These are phyloP conservation scores for Orius insidiosus DNA, from an alignment of 1,140 invertebrate genomes.

Conservation along the genomic window DNA sequence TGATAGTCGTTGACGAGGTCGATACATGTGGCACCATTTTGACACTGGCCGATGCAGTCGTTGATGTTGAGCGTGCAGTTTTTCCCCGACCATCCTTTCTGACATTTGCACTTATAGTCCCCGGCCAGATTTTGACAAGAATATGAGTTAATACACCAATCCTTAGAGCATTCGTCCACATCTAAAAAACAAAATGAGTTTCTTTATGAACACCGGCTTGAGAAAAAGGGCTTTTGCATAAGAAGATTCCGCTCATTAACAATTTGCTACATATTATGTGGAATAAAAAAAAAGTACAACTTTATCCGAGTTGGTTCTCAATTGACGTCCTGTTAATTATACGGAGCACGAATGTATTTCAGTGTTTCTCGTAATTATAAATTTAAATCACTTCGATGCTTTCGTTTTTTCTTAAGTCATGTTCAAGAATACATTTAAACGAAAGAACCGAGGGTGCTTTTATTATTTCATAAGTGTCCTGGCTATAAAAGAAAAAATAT, in stretches of 20 bases:
- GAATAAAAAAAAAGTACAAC: no score
- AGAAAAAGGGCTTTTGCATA: not conserved
- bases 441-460: no score
- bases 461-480: no score
- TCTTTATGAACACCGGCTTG: not conserved
- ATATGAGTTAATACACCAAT: conserved; percentile 64
- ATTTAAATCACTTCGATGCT: no score
- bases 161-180: conserved; percentile 42
- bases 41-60: conserved; percentile 73
- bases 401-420: no score
- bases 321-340: no score
- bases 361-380: no score
- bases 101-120: conserved; percentile 63
- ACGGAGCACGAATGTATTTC: no score
- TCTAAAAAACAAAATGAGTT: conserved; percentile 27
- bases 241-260: not conserved
- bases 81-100: conserved; percentile 70
- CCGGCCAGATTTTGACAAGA: conserved; percentile 65
- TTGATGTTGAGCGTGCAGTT: conserved; percentile 78
- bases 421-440: no score
- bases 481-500: conserved; percentile 20
- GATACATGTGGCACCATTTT: conserved; percentile 69
- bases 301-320: no score
- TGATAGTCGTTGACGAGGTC: conserved; percentile 68
- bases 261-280: no score